Base-by-base conservation (phyloP, 2,888 invertebrate species). In the Eucera pruinosa region DNA sequence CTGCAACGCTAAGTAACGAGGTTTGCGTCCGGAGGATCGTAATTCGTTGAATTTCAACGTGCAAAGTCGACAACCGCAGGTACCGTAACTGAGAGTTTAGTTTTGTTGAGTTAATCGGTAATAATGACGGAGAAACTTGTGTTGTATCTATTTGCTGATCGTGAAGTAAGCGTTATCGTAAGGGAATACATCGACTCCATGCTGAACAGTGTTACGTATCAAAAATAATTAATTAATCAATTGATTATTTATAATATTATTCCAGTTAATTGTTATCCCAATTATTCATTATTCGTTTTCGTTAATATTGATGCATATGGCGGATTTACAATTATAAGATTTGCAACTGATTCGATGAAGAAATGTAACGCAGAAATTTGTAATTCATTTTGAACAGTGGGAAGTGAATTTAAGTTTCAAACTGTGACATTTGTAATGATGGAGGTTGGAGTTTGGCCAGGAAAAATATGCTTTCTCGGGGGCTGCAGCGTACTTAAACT, bases 41-140 rank as follows among this genome's bases (percentile, higher is more conserved):
- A 11, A 54, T 25, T 52, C 43, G 43, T 2, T 30, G 64, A 61
- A 52, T 45, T 54, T 27, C 54, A 27, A 6, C 18, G 18, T 9
- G 18, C 2, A 27, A 48, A 15, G 9, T 27, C 27, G 27, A 15
- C 23, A 43, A 54, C 20, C 62, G 36, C 25, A 1, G 41, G 11
- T n/a, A 13, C 7, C 6, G 13, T 30, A 11, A 1, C 39, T 3
- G 25, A 0, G 39, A 25, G 30, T 20, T n/a, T 18, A 20, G n/a
- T 43, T 68, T 27, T 9, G 30, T 13, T 33, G 68, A n/a, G 48
- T 36, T n/a, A 48, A 62, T 62, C 48, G 23, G 23, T 39, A 30
- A 60, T 6, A 20, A 4, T 1, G 5, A 13, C 5, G n/a, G 18
- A 11, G 18, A 18, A 3, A 1, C 6, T 41, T 15, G 41, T 11